Conservation (phyloP, 2,888 invertebrate species). For the Physocephala rufipes region DNA sequence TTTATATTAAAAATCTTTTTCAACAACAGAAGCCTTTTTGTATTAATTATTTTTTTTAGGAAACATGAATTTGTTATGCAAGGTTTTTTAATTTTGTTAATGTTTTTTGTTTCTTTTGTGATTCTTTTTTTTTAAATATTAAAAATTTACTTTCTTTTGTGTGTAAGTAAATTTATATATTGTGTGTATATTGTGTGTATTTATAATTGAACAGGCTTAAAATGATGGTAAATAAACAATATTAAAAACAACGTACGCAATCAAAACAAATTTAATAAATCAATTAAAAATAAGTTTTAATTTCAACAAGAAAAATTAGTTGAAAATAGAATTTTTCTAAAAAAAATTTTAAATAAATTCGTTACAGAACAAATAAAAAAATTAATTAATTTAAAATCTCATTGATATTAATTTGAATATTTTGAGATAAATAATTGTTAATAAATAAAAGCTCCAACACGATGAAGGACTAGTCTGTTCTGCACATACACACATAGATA, state of each 20-base stretch:
- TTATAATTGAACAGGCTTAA: background rate
- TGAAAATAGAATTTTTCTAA: background rate
- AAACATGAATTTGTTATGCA: slow-evolving; percentile 66
- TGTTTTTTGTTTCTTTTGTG: slow-evolving; percentile 52
- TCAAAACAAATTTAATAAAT: too few relatives aligned
- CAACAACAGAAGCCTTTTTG: slow-evolving; percentile 41
- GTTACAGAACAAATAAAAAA: too few relatives aligned
- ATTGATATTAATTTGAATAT: too few relatives aligned
- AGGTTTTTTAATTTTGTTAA: slow-evolving; percentile 61
- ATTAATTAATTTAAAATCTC: too few relatives aligned
- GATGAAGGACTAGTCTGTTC: too few relatives aligned
- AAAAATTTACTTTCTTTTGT: slow-evolving; percentile 1
- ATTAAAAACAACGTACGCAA: too few relatives aligned
- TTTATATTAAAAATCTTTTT: slow-evolving; percentile 39
- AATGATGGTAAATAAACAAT: too few relatives aligned
- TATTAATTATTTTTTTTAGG: slow-evolving; percentile 45
- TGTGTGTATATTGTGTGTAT: slow-evolving; percentile 5
- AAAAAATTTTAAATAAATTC: background rate
- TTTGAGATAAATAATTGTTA: too few relatives aligned
- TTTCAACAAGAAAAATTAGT: background rate
- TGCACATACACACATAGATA: too few relatives aligned
- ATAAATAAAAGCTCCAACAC: too few relatives aligned
- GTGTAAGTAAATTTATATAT: slow-evolving; percentile 30
- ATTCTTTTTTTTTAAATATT: slow-evolving; percentile 15
- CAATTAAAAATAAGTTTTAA: too few relatives aligned